Evolutionary conservation across 2,797 vertebrate genomes (phyloP).

Genomic region (Parauchenoglanis punctatus): DNA sequence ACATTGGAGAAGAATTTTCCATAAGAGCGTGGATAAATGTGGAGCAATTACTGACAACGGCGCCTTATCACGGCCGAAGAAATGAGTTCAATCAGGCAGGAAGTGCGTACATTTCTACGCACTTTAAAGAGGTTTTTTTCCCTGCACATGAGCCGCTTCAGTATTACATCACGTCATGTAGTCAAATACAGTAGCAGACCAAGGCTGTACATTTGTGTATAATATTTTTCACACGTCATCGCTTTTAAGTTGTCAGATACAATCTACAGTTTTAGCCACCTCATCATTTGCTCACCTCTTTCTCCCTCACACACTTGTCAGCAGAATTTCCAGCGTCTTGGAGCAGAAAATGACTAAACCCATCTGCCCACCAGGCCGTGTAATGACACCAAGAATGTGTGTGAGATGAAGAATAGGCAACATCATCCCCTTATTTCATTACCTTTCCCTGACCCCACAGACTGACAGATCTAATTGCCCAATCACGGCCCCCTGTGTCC

Average conservation of each 20-base stretch:
- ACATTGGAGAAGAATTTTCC: conserved; percentile 27
- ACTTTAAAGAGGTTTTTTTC: neutral
- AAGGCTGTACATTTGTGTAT: neutral
- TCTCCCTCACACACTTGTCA: conserved; percentile 14
- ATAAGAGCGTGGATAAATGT: conserved; percentile 13
- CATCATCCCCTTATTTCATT: conserved; percentile 78
- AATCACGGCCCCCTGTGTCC: conserved; percentile 72
- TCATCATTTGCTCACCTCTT: neutral
- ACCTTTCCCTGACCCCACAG: conserved; percentile 80
- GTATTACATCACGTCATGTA: neutral
- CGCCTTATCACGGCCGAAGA: neutral
- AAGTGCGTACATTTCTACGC: neutral
- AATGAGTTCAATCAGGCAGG: conserved; percentile 14
- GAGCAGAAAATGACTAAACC: conserved; percentile 73
- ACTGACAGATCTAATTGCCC: conserved; percentile 83
- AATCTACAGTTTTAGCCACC: conserved; percentile 8
- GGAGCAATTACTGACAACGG: conserved; percentile 8
- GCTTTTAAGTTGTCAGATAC: conserved; percentile 9
- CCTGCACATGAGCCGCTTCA: neutral
- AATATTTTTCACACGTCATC: neutral
- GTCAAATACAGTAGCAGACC: neutral
- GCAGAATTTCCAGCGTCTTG: conserved; percentile 70
- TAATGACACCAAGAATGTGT: conserved; percentile 79
- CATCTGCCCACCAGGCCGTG: conserved; percentile 76
- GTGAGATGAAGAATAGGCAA: conserved; percentile 67